Evolutionary conservation across 2,888 invertebrate species (phyloP).

Genomic region (Lycaena phlaeas): DNA sequence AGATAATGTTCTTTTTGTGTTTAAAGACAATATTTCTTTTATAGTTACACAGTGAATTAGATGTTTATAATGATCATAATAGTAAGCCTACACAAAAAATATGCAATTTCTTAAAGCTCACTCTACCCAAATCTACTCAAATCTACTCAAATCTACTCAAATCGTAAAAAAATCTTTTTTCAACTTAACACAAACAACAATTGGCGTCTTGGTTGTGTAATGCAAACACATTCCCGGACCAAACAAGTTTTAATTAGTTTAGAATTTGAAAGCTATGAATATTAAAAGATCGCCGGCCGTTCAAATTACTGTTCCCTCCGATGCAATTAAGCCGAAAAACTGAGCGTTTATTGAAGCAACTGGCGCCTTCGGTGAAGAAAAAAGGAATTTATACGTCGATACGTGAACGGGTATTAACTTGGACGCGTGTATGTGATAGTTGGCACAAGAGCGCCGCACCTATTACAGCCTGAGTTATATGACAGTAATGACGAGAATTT

Average conservation of each 20-base stretch:
- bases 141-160: too few species aligned
- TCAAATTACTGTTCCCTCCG: conserved; percentile 56
- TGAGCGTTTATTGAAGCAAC: conserved; percentile 59
- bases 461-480: conserved; percentile 62
- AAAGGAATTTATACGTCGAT: conserved; percentile 65
- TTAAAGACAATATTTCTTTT: too few species aligned
- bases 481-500: conserved; percentile 39
- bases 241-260: conserved; percentile 66
- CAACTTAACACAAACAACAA: too few species aligned
- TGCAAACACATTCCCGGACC: conserved; percentile 31
- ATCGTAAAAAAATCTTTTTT: too few species aligned
- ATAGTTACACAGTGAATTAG: too few species aligned
- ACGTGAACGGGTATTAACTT: conserved; percentile 65
- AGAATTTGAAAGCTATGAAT: conserved; percentile 67
- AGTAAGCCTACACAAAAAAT: too few species aligned
- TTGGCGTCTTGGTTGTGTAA: too few species aligned
- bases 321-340: conserved; percentile 60
- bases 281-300: conserved; percentile 61
- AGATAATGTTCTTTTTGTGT: too few species aligned
- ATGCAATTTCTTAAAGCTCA: too few species aligned
- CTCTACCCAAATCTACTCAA: too few species aligned
- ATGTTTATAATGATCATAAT: too few species aligned
- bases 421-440: conserved; percentile 65
- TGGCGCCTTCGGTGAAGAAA: conserved; percentile 58
- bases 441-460: conserved; percentile 62